phyloP scores from a whole-genome alignment of 1,140 invertebrate genomes.

The Rhopalosiphum padi region DNA sequence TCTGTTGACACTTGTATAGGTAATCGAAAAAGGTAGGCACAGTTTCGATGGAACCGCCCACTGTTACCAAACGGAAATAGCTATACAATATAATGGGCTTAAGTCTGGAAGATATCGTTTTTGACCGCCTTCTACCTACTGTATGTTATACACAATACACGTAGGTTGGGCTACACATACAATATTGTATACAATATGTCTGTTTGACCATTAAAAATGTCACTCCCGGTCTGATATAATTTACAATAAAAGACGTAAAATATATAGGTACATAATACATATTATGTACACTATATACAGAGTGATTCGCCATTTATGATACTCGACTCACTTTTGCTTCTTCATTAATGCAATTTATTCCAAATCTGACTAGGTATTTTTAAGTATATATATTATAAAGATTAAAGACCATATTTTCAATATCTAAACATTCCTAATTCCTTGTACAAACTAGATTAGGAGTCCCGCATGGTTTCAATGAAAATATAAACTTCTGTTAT shows the following conservation, averaged over 20 bases:
- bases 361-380: neutral
- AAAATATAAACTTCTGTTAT: neutral
- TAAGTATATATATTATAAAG: neutral
- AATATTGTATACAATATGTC: neutral
- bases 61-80: neutral
- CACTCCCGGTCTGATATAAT: neutral
- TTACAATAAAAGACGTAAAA: neutral
- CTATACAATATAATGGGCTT: neutral
- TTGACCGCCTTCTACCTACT: neutral
- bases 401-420: neutral
- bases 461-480: neutral
- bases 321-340: neutral
- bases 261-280: too few relatives aligned
- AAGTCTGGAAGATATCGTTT: neutral
- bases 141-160: neutral
- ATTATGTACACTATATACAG: neutral
- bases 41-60: neutral
- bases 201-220: neutral
- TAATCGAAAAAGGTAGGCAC: neutral
- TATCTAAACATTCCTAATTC: neutral
- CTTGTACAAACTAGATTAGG: accelerated
- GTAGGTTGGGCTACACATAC: neutral
- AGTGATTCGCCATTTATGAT: neutral
- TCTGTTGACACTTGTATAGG: neutral
- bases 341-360: neutral